phyloP scores from a whole-genome alignment of 2,797 vertebrate genomes.

The Chanos chanos region DNA sequence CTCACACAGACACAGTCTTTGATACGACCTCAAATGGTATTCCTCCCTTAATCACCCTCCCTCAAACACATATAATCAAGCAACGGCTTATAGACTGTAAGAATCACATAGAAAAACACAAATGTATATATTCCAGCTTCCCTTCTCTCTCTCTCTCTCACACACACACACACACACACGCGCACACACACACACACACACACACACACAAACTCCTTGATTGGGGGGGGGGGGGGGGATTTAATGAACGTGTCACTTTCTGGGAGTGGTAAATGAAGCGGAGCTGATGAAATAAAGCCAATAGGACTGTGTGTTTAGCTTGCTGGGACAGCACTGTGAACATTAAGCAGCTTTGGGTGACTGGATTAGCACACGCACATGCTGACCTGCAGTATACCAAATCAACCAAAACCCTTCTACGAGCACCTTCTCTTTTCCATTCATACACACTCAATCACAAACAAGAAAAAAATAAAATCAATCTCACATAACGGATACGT shows the following conservation, averaged over 20 bases:
- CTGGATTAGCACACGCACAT: conserved; percentile 9
- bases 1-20: too few relatives aligned
- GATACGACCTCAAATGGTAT: too few relatives aligned
- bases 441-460: too few relatives aligned
- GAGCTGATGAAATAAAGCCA: conserved; percentile 30
- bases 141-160: neutral
- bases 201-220: neutral
- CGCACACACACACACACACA: neutral
- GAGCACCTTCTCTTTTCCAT: too few relatives aligned
- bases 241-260: conserved; percentile 20
- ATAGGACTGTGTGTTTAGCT: conserved; percentile 22
- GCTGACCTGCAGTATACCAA: too few relatives aligned
- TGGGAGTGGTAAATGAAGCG: conserved; percentile 25
- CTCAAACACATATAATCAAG: too few relatives aligned
- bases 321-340: conserved; percentile 8
- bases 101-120: neutral
- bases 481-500: too few relatives aligned
- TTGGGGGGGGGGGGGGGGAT: neutral
- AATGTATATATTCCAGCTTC: neutral
- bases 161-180: neutral
- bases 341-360: conserved; percentile 2
- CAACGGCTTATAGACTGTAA: neutral
- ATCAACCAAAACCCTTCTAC: too few relatives aligned
- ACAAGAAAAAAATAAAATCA: too few relatives aligned
- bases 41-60: too few relatives aligned